phyloP scores from a whole-genome alignment of 2,888 invertebrate species.

The Hedychridium roseum region DNA sequence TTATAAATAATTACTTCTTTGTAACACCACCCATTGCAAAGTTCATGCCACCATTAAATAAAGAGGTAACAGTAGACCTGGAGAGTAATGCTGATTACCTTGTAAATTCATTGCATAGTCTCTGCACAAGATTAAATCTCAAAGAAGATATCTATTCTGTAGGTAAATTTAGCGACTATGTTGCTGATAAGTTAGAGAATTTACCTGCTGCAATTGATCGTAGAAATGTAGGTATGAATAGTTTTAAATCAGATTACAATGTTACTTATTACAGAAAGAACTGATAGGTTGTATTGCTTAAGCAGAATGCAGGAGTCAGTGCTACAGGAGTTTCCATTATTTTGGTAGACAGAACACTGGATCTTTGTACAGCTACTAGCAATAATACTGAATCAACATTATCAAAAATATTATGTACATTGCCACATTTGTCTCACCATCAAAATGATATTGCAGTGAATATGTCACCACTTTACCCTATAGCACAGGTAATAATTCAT shows the following conservation, averaged over 20 bases:
- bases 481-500: slow-evolving; percentile 37
- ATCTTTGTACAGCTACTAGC: slow-evolving; percentile 71
- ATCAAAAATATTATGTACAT: slow-evolving; percentile 69
- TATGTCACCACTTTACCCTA: slow-evolving; percentile 69
- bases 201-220: slow-evolving; percentile 56
- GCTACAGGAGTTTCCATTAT: slow-evolving; percentile 68
- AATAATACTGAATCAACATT: slow-evolving; percentile 71
- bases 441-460: slow-evolving; percentile 72
- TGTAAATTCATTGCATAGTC: slow-evolving; percentile 49
- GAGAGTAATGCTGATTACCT: slow-evolving; percentile 43
- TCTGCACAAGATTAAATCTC: slow-evolving; percentile 67
- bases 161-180: slow-evolving; percentile 70
- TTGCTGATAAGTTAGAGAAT: slow-evolving; percentile 57
- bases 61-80: slow-evolving; percentile 48
- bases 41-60: slow-evolving; percentile 68
- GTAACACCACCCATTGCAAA: slow-evolving; percentile 70
- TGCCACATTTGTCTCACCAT: slow-evolving; percentile 72
- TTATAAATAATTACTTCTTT: slow-evolving; percentile 69
- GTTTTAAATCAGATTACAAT: neutral
- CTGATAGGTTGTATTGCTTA: too few species aligned
- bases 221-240: slow-evolving; percentile 65
- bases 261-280: too few species aligned
- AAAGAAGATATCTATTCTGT: slow-evolving; percentile 74
- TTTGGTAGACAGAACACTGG: slow-evolving; percentile 73
- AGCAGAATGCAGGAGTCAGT: too few species aligned